These are phyloP conservation scores for Muntiacus reevesi DNA, from an alignment of 2,113 vertebrate genomes.

Conservation along the genomic window DNA sequence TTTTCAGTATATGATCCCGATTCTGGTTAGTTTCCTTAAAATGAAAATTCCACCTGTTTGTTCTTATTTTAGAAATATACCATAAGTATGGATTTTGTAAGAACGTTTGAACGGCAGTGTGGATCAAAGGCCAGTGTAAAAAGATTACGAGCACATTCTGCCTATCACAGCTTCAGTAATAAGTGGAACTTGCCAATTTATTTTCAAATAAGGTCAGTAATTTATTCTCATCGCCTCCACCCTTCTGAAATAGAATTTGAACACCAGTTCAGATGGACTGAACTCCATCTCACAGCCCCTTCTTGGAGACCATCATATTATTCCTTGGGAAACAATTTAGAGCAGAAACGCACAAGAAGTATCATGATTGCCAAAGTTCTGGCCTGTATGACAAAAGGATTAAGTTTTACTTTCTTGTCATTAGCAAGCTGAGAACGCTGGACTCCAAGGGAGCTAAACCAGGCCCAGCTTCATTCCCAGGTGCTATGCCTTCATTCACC, in stretches of 20 bases:
- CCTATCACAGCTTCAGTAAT: conserved; percentile 93
- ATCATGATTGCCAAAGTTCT: background rate
- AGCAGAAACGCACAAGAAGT: background rate
- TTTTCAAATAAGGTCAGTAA: conserved; percentile 93
- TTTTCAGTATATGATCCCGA: background rate
- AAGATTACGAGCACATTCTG: conserved; percentile 89
- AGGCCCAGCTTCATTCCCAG: no score
- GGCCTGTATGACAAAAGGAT: background rate
- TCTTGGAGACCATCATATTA: background rate
- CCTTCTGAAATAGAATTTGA: background rate
- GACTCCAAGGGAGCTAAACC: background rate
- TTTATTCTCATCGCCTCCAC: accelerated
- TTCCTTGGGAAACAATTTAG: background rate
- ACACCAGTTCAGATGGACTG: background rate
- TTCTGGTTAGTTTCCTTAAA: background rate
- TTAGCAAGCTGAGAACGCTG: background rate
- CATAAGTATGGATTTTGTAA: conserved; percentile 91
- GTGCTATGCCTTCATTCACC: accelerated
- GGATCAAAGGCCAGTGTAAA: conserved; percentile 96
- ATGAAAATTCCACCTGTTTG: background rate
- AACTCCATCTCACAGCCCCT: background rate
- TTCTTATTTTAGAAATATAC: conserved; percentile 88
- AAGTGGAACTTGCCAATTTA: conserved; percentile 98
- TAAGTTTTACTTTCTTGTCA: background rate
- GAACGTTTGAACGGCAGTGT: conserved; percentile 93